Percentiles rank a stretch among this genome's conserved stretches.
Conservation (phyloP, 1,140 invertebrate species). For the Brevipalpus yothersi region DNA sequence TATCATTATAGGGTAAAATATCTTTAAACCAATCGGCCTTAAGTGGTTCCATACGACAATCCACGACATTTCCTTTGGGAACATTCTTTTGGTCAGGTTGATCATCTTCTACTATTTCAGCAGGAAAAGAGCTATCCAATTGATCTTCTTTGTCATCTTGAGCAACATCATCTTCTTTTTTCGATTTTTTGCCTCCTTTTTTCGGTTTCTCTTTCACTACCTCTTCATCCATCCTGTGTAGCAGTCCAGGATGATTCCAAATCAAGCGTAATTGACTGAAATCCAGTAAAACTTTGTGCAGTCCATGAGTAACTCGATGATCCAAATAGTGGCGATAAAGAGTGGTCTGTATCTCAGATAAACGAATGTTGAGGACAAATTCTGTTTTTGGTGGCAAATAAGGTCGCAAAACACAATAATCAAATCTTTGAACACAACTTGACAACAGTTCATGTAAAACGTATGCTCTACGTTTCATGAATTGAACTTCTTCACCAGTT, state of each 20-base stretch:
- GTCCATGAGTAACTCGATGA: neutral
- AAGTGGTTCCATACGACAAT: neutral
- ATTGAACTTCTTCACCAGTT: slow-evolving; percentile 27
- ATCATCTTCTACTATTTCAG: neutral
- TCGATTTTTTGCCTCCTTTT: neutral
- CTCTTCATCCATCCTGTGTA: neutral
- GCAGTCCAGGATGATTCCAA: neutral
- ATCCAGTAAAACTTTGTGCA: neutral
- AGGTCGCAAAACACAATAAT: slow-evolving; percentile 62
- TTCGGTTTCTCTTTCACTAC: neutral
- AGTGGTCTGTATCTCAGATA: slow-evolving; percentile 64
- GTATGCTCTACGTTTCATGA: slow-evolving; percentile 70
- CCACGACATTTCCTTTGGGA: neutral
- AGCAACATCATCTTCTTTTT: neutral
- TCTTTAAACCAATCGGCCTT: neutral
- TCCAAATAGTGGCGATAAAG: slow-evolving; percentile 20
- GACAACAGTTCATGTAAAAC: slow-evolving; percentile 65
- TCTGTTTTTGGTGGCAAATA: slow-evolving; percentile 72
- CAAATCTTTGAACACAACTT: slow-evolving; percentile 72
- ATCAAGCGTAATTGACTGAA: neutral
- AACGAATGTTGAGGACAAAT: slow-evolving; percentile 60
- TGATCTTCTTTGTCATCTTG: neutral
- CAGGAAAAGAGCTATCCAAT: neutral
- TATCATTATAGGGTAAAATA: neutral
- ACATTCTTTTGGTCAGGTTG: neutral